Evolutionary conservation across 2,113 vertebrate species (phyloP).

Genomic region (Oreamnos americanus): DNA sequence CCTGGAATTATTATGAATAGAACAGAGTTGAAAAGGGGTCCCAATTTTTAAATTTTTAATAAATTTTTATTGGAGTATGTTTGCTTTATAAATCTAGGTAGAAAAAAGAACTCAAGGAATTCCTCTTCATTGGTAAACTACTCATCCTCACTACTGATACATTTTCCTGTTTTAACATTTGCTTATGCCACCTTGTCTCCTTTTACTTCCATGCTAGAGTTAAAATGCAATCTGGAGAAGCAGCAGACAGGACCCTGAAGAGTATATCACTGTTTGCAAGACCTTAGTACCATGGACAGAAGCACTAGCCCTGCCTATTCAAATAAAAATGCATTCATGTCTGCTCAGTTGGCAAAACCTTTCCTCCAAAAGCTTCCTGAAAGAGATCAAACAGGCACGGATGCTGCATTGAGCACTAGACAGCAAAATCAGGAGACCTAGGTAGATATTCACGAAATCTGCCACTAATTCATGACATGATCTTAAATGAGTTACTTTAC

Average conservation of each 20-base stretch:
- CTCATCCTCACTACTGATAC: neutral
- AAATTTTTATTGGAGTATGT: neutral
- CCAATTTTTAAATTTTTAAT: neutral
- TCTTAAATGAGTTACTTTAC: neutral
- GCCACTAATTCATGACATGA: neutral
- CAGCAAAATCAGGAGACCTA: neutral
- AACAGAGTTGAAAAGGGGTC: neutral
- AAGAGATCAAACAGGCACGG: neutral
- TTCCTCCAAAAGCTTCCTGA: neutral
- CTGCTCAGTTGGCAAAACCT: neutral
- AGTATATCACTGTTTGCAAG: neutral
- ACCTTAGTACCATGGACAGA: neutral
- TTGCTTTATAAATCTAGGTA: neutral
- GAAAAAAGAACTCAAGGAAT: slow-evolving; percentile 12
- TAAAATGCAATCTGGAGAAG: neutral
- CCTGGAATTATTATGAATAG: neutral
- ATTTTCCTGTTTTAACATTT: neutral
- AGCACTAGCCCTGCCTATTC: neutral
- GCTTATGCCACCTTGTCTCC: neutral
- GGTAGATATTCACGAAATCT: neutral
- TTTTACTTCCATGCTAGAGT: neutral
- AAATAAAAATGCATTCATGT: neutral
- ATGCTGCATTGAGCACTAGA: neutral
- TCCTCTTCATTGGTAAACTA: neutral
- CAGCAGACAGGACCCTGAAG: neutral